phyloP scores from a whole-genome alignment of 1,140 invertebrate species.

The Tetramorium alpestre region DNA sequence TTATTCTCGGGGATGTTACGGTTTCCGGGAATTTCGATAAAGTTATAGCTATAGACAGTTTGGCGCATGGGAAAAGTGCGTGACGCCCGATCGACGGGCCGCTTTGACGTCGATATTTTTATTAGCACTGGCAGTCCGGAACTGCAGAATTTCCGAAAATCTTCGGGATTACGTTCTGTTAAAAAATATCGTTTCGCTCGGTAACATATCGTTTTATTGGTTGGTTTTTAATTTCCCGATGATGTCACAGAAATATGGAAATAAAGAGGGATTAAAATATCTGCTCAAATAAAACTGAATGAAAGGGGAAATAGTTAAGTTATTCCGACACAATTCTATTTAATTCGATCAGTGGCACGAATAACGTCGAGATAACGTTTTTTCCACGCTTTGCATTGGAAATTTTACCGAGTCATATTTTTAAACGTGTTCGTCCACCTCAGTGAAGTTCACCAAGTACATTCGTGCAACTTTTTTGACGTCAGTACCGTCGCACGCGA shows the following conservation, averaged over 20 bases:
- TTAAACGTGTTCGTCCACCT: conserved; percentile 43
- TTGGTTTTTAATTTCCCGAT: neutral
- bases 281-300: neutral
- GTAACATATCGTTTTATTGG: neutral
- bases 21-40: conserved; percentile 54
- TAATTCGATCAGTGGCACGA: conserved; percentile 28
- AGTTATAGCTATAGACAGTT: conserved; percentile 68
- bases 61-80: conserved; percentile 54
- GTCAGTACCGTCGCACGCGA: conserved; percentile 45
- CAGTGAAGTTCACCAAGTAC: conserved; percentile 58
- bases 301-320: neutral
- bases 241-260: neutral
- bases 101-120: conserved; percentile 54
- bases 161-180: conserved; percentile 13
- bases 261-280: neutral
- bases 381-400: conserved; percentile 29
- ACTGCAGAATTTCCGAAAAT: conserved; percentile 31
- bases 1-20: conserved; percentile 51
- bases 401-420: conserved; percentile 52
- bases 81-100: conserved; percentile 21
- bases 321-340: conserved; percentile 31
- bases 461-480: conserved; percentile 63
- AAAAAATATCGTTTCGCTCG: neutral
- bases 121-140: conserved; percentile 29
- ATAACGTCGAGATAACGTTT: conserved; percentile 39